These are phyloP conservation scores for Thunnus maccoyii DNA, from an alignment of 2,113 vertebrate species.

Conservation along the genomic window DNA sequence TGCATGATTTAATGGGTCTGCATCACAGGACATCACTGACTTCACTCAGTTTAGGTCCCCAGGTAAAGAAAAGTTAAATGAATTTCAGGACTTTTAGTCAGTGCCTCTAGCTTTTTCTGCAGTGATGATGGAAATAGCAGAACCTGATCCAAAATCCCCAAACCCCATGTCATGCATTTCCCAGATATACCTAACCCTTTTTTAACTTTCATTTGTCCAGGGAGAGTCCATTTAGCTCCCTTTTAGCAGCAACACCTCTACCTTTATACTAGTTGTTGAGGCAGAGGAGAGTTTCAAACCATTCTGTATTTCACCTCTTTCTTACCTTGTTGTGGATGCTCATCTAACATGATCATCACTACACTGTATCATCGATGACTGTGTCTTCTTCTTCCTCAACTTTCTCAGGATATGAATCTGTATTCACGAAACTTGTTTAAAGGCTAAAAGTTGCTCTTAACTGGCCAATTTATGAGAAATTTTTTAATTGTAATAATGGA, in stretches of 20 bases:
- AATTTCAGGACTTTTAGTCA: slow-evolving; percentile 14
- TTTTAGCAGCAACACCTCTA: neutral
- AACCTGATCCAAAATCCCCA: slow-evolving; percentile 27
- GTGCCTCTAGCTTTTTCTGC: slow-evolving; percentile 3
- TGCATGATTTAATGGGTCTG: slow-evolving; percentile 4
- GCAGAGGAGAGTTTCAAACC: too few relatives aligned
- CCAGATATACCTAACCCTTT: neutral
- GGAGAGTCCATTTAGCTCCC: neutral
- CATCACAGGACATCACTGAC: slow-evolving; percentile 2
- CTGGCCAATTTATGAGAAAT: too few relatives aligned
- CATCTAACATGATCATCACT: too few relatives aligned
- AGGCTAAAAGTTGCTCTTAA: too few relatives aligned
- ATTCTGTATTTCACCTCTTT: too few relatives aligned
- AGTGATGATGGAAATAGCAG: slow-evolving; percentile 16
- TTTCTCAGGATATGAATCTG: too few relatives aligned
- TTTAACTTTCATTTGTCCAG: neutral
- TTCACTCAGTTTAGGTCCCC: neutral
- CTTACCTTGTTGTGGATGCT: too few relatives aligned
- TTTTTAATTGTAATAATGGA: too few relatives aligned
- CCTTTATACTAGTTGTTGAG: neutral
- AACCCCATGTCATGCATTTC: slow-evolving; percentile 37
- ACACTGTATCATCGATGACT: too few relatives aligned
- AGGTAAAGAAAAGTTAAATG: slow-evolving; percentile 18
- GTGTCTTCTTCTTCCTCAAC: too few relatives aligned
- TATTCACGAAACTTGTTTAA: too few relatives aligned